Percentiles rank a stretch among this genome's conserved stretches.
phyloP scores from a whole-genome alignment of 1,140 invertebrate species.

The Drosophila nannoptera region DNA sequence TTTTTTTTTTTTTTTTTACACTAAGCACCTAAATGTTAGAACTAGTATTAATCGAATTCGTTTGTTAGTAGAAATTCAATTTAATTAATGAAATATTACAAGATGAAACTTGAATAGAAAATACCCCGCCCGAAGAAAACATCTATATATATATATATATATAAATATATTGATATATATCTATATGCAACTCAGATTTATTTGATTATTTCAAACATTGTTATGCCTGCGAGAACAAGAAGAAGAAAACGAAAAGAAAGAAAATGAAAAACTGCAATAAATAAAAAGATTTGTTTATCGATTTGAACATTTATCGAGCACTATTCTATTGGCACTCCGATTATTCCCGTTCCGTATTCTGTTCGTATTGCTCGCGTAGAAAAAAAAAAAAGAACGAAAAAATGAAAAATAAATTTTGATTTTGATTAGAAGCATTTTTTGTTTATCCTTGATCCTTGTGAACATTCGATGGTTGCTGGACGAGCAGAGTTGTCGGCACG shows the following conservation, averaged over 20 bases:
- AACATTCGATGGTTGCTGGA: slow-evolving; percentile 23
- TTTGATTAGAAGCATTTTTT: slow-evolving; percentile 37
- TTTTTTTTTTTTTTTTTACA: slow-evolving; percentile 46
- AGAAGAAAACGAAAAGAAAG: slow-evolving; percentile 12
- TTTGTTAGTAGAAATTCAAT: slow-evolving; percentile 48
- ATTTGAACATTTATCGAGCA: slow-evolving; percentile 34
- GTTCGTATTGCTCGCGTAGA: slow-evolving; percentile 60
- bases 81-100: slow-evolving; percentile 3
- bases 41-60: slow-evolving; percentile 51
- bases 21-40: slow-evolving; percentile 69
- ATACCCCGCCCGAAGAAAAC: not conserved
- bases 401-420: slow-evolving; percentile 18
- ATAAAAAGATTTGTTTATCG: slow-evolving; percentile 48
- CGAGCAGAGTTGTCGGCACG: not conserved
- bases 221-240: slow-evolving; percentile 16
- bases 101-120: not conserved
- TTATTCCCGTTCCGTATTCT: slow-evolving; percentile 3
- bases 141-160: slow-evolving; percentile 20
- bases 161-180: slow-evolving; percentile 13
- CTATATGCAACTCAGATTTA: slow-evolving; percentile 13
- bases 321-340: slow-evolving; percentile 44
- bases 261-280: slow-evolving; percentile 48
- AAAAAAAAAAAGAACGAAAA: slow-evolving; percentile 22
- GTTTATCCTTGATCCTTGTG: slow-evolving; percentile 10
- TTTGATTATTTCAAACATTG: slow-evolving; percentile 31